Percentiles rank a stretch among this genome's conserved stretches.
Conservation (phyloP, 2,113 vertebrate species). For the Dromiciops gliroides region DNA sequence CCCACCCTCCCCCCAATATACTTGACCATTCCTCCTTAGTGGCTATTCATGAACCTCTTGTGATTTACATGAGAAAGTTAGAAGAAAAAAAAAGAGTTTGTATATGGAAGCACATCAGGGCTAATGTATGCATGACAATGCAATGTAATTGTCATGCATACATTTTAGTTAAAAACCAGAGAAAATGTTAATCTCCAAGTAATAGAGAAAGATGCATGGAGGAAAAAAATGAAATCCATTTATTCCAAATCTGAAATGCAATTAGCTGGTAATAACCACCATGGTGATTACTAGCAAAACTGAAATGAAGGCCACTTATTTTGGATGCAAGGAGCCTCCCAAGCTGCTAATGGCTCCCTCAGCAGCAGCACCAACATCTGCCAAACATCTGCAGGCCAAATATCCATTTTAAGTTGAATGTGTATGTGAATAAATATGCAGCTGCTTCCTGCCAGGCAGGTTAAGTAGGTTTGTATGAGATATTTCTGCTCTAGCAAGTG, state of each 20-base stretch:
- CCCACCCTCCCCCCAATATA: not conserved
- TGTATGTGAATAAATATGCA: not conserved
- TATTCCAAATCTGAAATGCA: constrained; percentile 13
- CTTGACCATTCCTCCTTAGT: not conserved
- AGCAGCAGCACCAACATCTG: constrained; percentile 1
- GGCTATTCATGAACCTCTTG: not conserved
- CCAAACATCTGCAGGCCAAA: constrained; percentile 12
- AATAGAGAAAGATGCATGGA: not conserved
- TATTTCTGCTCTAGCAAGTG: not conserved
- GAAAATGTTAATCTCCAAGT: not conserved
- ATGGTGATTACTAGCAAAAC: not conserved
- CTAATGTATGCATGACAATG: not conserved
- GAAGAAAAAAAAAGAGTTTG: not conserved
- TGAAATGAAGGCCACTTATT: constrained; percentile 4
- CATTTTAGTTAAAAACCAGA: constrained; percentile 1
- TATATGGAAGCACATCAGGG: not conserved
- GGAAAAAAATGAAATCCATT: constrained; percentile 1
- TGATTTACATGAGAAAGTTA: not conserved
- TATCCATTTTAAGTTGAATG: constrained; percentile 1
- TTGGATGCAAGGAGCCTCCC: not conserved
- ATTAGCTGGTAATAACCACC: constrained; percentile 8
- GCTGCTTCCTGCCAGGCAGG: not conserved
- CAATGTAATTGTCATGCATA: not conserved
- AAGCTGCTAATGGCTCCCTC: not conserved
- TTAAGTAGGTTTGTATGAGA: not conserved